Evolutionary conservation across 64 coral and sea anemone genomes (phyloP), one percentile per base, ranked within the genome.

Genomic region (Montipora sp.): DNA sequence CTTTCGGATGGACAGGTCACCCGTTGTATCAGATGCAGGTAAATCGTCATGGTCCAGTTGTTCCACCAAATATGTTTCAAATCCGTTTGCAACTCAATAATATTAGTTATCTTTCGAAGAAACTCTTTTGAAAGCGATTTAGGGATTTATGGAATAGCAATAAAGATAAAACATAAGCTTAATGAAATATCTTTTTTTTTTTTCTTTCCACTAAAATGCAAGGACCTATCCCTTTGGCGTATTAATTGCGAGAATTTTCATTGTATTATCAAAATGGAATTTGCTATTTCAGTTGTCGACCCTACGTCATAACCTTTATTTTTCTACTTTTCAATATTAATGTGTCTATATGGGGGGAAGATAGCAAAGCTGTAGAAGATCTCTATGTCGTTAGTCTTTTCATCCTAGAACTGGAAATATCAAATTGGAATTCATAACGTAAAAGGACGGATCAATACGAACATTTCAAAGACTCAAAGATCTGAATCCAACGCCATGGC

Each of bases 221-320:
- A 55, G 51, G 10, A 55, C 60, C 60, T 63, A 63, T 63, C 60
- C 11, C 9, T 63, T 63, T 14, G 14, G 60, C 13, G 60, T 63
- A 63, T 12, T 63, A 63, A 63, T 1, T 12, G 60, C 53, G 6
- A 57, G 6, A 5, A 11, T 11, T 57, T 8, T 8, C 63, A 85
- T 85, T 85, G 82, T 85, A 85, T 85, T 85, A 85, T 85, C 82
- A 12, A 72, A 85, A 85, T 85, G 82, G 82, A 85, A 85, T 85
- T 67, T 51, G 65, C 59, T 70, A 20, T 69, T 85, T 71, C 47
- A 85, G 68, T 49, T 68, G 20, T 72, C 48, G 44, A 85, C 8
- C 19, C 82, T 85, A 85, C 82, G 82, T 85, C 82, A 85, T 85
- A 8, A 68, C n/a, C 65, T 71, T 48, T 72, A 65, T 70, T 85